These are phyloP conservation scores for Flabesymbios commensalis DNA, from an alignment of 2,888 invertebrate genomes.

Conservation along the genomic window DNA sequence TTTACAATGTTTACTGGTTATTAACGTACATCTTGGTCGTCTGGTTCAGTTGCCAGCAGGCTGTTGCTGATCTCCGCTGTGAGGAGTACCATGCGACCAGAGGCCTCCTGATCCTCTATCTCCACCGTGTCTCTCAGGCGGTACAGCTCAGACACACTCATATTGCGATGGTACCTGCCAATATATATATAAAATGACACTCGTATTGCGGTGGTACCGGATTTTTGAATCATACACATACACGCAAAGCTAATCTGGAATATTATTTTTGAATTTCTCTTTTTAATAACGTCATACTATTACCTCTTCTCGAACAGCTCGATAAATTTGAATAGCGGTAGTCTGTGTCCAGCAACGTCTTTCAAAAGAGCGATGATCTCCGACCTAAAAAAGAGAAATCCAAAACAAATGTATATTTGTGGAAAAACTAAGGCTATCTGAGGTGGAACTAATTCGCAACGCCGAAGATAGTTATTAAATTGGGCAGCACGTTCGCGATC, in stretches of 20 bases:
- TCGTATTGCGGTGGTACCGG: not conserved
- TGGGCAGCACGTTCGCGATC: too few relatives aligned
- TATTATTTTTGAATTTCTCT: too few relatives aligned
- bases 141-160: constrained; percentile 64
- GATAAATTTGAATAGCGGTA: constrained; percentile 80
- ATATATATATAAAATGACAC: not conserved
- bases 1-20: too few relatives aligned
- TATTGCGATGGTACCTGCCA: constrained; percentile 68
- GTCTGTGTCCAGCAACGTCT: constrained; percentile 74
- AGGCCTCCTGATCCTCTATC: constrained; percentile 70
- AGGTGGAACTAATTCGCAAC: too few relatives aligned
- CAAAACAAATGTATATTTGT: too few relatives aligned
- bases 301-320: constrained; percentile 79
- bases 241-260: not conserved
- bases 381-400: too few relatives aligned
- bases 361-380: constrained; percentile 75
- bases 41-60: too few relatives aligned
- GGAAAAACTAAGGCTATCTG: too few relatives aligned
- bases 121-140: constrained; percentile 76
- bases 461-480: too few relatives aligned
- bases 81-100: constrained; percentile 74
- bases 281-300: too few relatives aligned
- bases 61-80: too few relatives aligned
- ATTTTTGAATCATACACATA: not conserved
- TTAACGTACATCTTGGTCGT: too few relatives aligned